A percentile compares a stretch with the other conserved stretches of the same genome.
phyloP scores from a whole-genome alignment of 2,797 vertebrate species.

The Cichlasoma orientale region DNA sequence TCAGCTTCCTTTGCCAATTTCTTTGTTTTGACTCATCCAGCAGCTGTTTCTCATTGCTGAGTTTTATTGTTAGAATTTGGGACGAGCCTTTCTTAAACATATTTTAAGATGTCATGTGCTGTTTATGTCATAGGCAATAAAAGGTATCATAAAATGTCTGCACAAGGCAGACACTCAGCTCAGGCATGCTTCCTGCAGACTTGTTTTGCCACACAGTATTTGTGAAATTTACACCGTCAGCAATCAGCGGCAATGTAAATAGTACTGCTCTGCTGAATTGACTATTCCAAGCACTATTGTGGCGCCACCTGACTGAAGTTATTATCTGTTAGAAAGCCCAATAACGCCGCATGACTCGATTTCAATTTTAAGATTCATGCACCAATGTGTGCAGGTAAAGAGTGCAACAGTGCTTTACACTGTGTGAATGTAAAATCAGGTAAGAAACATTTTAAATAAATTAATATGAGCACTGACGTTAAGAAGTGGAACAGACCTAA shows the following conservation, averaged over 20 bases:
- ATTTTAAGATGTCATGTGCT: constrained; percentile 57
- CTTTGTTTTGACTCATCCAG: constrained; percentile 26
- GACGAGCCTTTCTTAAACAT: constrained; percentile 12
- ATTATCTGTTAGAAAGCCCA: constrained; percentile 1
- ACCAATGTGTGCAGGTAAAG: not conserved
- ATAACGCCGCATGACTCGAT: not conserved
- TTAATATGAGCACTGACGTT: not conserved
- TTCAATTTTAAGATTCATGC: not conserved
- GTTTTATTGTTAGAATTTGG: constrained; percentile 38
- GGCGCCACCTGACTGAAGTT: not conserved
- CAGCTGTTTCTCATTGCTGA: constrained; percentile 17
- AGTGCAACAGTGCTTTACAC: not conserved
- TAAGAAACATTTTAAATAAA: not conserved
- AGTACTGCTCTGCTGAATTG: constrained; percentile 7
- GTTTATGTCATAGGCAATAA: constrained; percentile 59
- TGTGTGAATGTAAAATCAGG: not conserved
- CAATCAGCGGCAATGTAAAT: constrained; percentile 7
- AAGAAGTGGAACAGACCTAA: constrained; percentile 22
- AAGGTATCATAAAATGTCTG: constrained; percentile 52
- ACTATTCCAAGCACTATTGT: not conserved
- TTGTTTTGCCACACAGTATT: constrained; percentile 14
- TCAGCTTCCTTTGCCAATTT: not conserved
- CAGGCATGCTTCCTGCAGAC: constrained; percentile 22
- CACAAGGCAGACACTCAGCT: constrained; percentile 23
- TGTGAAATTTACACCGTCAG: constrained; percentile 26